phyloP scores from a whole-genome alignment of 2,113 vertebrate species.

The Pelusios castaneus region DNA sequence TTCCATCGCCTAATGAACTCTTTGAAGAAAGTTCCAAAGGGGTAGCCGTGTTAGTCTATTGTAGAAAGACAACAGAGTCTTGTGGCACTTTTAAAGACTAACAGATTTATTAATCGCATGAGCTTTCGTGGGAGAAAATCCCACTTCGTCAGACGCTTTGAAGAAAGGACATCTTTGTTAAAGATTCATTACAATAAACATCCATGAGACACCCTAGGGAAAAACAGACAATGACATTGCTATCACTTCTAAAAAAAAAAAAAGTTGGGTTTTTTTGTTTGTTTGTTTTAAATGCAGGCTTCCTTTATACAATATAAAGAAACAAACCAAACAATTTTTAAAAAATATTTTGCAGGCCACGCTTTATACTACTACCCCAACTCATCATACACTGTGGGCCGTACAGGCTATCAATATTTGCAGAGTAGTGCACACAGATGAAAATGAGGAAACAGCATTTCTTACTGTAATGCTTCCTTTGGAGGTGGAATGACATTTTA shows the following conservation, averaged over 20 bases:
- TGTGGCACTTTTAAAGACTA: no score
- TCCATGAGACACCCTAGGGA: background rate
- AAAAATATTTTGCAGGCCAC: background rate
- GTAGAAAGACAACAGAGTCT: no score
- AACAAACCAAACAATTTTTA: background rate
- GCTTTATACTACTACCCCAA: background rate
- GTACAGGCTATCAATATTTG: fast-evolving
- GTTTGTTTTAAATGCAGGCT: background rate
- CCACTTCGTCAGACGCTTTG: background rate
- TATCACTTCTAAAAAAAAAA: background rate
- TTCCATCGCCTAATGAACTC: background rate
- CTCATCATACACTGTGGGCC: background rate
- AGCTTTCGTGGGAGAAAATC: no score
- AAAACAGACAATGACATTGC: background rate
- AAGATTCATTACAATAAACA: background rate
- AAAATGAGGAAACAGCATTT: background rate
- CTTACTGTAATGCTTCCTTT: background rate
- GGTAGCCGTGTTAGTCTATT: no score
- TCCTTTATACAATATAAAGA: background rate
- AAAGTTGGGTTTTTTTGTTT: background rate
- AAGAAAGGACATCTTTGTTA: background rate
- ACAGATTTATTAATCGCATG: no score
- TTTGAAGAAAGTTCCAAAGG: background rate
- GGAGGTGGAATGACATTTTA: background rate
- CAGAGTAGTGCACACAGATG: background rate